phyloP scores from a whole-genome alignment of 2,113 vertebrate species.

The Gnathonemus longibarbis region DNA sequence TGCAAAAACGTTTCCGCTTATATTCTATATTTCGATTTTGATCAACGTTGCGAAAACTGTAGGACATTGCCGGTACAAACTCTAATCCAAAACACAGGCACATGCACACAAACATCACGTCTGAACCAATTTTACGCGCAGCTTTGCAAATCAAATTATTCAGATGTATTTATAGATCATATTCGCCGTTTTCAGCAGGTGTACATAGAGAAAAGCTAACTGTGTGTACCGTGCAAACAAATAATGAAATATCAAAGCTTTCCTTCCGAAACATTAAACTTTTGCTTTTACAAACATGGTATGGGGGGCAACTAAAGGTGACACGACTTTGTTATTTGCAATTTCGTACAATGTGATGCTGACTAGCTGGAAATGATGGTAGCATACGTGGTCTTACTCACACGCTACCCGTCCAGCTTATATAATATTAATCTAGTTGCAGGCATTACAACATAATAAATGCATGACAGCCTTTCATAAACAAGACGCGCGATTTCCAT shows the following conservation, averaged over 20 bases:
- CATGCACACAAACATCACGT: neutral
- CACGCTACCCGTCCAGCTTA: neutral
- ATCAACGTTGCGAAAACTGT: neutral
- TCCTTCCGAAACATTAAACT: neutral
- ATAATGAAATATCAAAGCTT: neutral
- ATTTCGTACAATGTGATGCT: neutral
- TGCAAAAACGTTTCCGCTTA: neutral
- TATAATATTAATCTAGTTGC: neutral
- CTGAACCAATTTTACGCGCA: neutral
- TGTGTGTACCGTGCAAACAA: neutral
- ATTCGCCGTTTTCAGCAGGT: neutral
- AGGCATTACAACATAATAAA: neutral
- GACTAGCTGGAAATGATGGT: neutral
- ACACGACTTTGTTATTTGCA: neutral
- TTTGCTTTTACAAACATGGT: neutral
- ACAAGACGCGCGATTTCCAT: neutral
- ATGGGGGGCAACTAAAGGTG: neutral
- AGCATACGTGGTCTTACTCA: neutral
- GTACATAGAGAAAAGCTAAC: neutral
- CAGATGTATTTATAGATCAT: neutral
- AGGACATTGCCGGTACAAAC: neutral
- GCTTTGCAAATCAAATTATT: constrained; percentile 21
- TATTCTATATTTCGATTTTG: neutral
- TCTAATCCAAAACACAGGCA: neutral
- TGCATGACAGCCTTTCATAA: neutral